Evolutionary conservation across 2,113 vertebrate genomes (phyloP), one percentile per base, ranked within the genome.

Genomic region (Callopanchax toddi): DNA sequence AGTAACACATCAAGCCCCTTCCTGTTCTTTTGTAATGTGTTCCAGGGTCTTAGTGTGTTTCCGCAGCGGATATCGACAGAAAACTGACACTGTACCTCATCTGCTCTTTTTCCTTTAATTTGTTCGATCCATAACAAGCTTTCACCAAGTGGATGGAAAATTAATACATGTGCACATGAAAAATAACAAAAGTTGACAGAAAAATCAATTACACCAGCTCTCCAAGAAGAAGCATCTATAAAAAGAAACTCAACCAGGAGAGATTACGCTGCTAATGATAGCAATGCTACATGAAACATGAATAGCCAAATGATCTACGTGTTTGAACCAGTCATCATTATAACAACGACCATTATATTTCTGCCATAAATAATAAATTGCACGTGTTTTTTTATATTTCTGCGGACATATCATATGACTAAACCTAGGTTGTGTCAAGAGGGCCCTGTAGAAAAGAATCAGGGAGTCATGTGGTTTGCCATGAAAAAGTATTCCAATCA

Each of bases 181-280:
- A 78, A 62, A 78, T 69, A 29, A 63, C 36, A n/a, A 56, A 72
- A 62, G 34, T 56, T 59, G 36, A 62, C 50, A 54, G 45, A 39
- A 58, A 79, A 75, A 84, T 80, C 62, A n/a, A 64, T 62, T 65
- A 54, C 44, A 13, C 46, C 40, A 26, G 37, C 60, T 62, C 67
- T 60, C 39, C 43, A 26, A 64, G 68, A 17, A 29, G 26, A 7
- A 10, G 71, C 32, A 78, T 67, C 49, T 66, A 44, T 57, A 75
- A 69, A 60, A 17, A 45, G 34, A 51, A 59, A 32, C 45, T 45
- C 53, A 29, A 58, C 48, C 45, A 37, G 44, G 22, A 78, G 32
- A 46, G 63, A 60, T 17, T 56, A 55, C 45, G 40, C 37, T 40
- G 37, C 37, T 15, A 40, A 16, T 40, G n/a, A n/a, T n/a, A 40